Evolutionary conservation across 2,888 invertebrate genomes (phyloP).

Genomic region (Euzetes globulus): DNA sequence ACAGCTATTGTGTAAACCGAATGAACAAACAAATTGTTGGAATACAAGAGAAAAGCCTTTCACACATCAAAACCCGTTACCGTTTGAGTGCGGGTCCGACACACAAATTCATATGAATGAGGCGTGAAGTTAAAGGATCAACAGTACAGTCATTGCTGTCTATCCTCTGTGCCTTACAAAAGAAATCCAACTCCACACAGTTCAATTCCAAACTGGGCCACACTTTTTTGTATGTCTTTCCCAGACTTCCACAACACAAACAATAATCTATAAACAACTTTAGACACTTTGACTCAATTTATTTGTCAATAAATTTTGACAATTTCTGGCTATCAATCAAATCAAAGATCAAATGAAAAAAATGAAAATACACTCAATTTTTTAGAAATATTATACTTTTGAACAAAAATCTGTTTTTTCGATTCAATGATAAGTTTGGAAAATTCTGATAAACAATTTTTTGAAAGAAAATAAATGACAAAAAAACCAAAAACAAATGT

Average conservation of each 20-base stretch:
- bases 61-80: slow-evolving; percentile 14
- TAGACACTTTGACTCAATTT: slow-evolving; percentile 19
- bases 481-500: too few species aligned
- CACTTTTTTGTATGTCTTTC: slow-evolving; percentile 20
- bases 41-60: background rate
- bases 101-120: background rate
- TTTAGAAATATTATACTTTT: background rate
- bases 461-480: background rate
- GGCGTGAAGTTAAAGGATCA: slow-evolving; percentile 26
- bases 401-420: background rate
- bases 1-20: slow-evolving; percentile 13
- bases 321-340: slow-evolving; percentile 3
- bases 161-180: background rate
- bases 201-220: background rate
- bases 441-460: background rate
- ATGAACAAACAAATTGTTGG: slow-evolving; percentile 19
- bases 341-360: background rate
- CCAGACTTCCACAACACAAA: slow-evolving; percentile 12
- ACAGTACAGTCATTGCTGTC: background rate
- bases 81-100: background rate
- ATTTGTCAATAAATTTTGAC: slow-evolving; percentile 18
- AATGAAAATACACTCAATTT: background rate
- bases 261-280: slow-evolving; percentile 17
- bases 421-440: background rate
- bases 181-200: slow-evolving; percentile 14